phyloP scores from a whole-genome alignment of 2,113 vertebrate genomes.

The Takifugu bimaculatus region DNA sequence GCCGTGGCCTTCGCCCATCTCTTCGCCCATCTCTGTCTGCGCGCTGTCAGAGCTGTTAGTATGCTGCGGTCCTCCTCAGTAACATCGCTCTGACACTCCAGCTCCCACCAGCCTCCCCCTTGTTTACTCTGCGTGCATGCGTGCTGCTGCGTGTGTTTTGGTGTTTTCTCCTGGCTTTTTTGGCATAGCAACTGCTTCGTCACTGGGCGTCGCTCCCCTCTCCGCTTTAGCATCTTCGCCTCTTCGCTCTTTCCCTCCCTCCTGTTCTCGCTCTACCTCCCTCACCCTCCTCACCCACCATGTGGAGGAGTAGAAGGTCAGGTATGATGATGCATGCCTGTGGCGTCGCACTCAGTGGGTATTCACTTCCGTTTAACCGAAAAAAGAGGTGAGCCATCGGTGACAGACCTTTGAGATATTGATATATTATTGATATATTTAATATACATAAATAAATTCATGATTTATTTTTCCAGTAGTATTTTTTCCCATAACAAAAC shows the following conservation, averaged over 20 bases:
- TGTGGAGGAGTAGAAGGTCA: slow-evolving; percentile 46
- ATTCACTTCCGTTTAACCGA: slow-evolving; percentile 21
- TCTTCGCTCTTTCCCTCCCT: slow-evolving; percentile 36
- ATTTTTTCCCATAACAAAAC: too few species aligned
- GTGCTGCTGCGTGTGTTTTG: slow-evolving; percentile 1
- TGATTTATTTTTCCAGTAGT: too few species aligned
- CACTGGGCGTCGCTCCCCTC: slow-evolving; percentile 36
- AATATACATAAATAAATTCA: too few species aligned
- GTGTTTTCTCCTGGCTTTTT: slow-evolving; percentile 20
- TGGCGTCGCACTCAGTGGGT: slow-evolving; percentile 24
- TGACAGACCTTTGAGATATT: background rate
- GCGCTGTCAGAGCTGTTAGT: slow-evolving; percentile 49
- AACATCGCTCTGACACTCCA: slow-evolving; percentile 50
- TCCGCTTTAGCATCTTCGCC: slow-evolving; percentile 16
- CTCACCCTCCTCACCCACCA: slow-evolving; percentile 24
- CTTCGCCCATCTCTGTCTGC: slow-evolving; percentile 31
- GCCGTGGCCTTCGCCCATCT: slow-evolving; percentile 20
- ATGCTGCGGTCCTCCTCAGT: slow-evolving; percentile 51
- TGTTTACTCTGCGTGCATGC: slow-evolving; percentile 34
- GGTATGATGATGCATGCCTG: slow-evolving; percentile 40
- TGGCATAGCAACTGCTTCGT: slow-evolving; percentile 66
- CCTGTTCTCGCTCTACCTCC: background rate
- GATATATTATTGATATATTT: too few species aligned
- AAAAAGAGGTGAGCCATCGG: background rate
- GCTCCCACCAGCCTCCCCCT: slow-evolving; percentile 30